Percentiles rank a stretch among this genome's conserved stretches.
Conservation (phyloP, 2,113 vertebrate species). For the Cacatua alba region DNA sequence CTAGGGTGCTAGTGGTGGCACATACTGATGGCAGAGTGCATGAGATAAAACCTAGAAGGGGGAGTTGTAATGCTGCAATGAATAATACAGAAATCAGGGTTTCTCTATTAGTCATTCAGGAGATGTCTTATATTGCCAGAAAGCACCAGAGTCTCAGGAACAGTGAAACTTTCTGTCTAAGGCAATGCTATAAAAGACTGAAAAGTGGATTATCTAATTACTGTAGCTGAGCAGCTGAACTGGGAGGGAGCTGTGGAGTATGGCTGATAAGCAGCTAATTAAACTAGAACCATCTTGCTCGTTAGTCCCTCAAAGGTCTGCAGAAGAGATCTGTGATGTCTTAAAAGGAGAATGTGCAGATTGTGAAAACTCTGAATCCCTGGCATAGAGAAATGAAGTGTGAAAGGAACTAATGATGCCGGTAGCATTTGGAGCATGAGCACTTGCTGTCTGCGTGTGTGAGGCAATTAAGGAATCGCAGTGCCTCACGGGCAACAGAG, state of each 20-base stretch:
- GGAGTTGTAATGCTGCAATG: neutral
- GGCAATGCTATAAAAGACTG: neutral
- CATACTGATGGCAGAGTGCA: neutral
- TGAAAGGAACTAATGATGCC: constrained; percentile 43
- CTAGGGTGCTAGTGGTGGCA: neutral
- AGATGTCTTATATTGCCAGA: constrained; percentile 18
- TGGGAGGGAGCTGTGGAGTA: neutral
- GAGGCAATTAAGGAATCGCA: neutral
- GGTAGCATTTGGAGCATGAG: constrained; percentile 5
- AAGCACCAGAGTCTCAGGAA: neutral
- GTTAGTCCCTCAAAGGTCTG: constrained; percentile 33
- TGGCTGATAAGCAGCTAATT: constrained; percentile 18
- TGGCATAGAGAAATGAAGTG: constrained; percentile 3
- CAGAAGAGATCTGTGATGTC: constrained; percentile 28
- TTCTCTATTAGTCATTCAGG: constrained; percentile 35
- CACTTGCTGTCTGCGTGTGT: neutral
- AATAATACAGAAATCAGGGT: neutral
- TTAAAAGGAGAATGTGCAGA: constrained; percentile 46
- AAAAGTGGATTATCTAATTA: constrained; percentile 33
- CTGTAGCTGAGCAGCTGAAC: constrained; percentile 36
- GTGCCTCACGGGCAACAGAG: neutral
- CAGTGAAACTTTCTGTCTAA: constrained; percentile 9
- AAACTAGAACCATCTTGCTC: constrained; percentile 36
- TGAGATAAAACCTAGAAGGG: neutral
- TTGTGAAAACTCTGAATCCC: constrained; percentile 19